Evolutionary conservation across 2,113 vertebrate genomes (phyloP).

Genomic region (Copsychus sechellarum): DNA sequence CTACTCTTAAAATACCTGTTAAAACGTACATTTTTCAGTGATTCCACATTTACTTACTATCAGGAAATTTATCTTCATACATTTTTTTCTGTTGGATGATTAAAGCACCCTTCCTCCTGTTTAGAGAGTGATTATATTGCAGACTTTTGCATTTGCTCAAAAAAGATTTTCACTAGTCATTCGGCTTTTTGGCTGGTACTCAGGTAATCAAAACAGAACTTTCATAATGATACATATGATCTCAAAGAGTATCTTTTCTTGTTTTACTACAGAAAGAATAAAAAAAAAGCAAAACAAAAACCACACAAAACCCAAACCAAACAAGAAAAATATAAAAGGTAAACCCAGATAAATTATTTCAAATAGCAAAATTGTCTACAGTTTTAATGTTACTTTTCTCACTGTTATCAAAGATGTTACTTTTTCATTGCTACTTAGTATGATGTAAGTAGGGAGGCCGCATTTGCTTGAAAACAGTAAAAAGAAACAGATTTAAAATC

Average conservation of each 20-base stretch:
- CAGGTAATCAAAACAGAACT: not conserved
- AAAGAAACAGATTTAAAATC: not conserved
- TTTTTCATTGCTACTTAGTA: not conserved
- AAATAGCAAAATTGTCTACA: not conserved
- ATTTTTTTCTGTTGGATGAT: not conserved
- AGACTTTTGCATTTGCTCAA: not conserved
- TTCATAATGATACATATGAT: not conserved
- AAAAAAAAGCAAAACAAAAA: not conserved
- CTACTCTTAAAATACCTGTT: not conserved
- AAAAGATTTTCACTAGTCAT: not conserved
- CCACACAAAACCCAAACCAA: not conserved
- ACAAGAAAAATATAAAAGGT: not conserved
- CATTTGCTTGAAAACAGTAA: not conserved
- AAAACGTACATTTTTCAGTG: not conserved
- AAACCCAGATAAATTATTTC: not conserved
- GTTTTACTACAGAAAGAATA: not conserved
- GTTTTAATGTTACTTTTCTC: not conserved
- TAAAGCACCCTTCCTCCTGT: not conserved
- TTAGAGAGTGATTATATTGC: fast-evolving
- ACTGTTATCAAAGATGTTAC: not conserved
- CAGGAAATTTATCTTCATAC: not conserved
- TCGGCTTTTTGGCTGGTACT: not conserved
- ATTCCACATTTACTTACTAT: not conserved
- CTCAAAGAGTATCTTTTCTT: not conserved
- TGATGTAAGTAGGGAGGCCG: not conserved